A percentile compares a stretch with the other conserved stretches of the same genome.
Evolutionary conservation across 2,888 invertebrate genomes (phyloP).

Genomic region (Macrosoma leucophasiata): DNA sequence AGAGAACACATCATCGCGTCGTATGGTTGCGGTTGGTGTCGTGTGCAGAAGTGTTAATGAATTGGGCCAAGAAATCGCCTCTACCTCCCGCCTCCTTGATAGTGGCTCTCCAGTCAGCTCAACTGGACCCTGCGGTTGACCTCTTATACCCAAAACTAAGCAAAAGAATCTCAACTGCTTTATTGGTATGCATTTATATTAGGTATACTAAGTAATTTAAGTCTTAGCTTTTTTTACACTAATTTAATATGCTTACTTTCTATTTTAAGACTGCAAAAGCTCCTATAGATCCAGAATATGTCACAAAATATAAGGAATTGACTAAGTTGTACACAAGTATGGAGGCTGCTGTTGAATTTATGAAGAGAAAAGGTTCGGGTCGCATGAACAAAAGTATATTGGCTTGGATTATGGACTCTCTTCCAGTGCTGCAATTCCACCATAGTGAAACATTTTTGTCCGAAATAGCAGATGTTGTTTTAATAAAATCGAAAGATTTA

Average conservation of each 20-base stretch:
- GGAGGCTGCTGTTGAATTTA: constrained; percentile 52
- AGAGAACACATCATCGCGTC: constrained; percentile 39
- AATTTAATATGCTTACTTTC: no score
- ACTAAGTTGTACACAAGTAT: constrained; percentile 50
- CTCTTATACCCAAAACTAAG: constrained; percentile 48
- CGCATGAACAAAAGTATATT: constrained; percentile 50
- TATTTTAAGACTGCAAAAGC: constrained; percentile 46
- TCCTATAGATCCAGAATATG: constrained; percentile 54
- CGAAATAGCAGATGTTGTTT: constrained; percentile 52
- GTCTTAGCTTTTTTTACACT: background rate
- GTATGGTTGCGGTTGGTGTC: constrained; percentile 50
- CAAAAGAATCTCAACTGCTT: constrained; percentile 34
- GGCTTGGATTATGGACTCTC: constrained; percentile 64
- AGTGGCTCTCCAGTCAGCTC: constrained; percentile 45
- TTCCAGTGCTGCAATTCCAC: constrained; percentile 76
- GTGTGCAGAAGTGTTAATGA: constrained; percentile 38
- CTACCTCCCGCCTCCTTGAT: constrained; percentile 48
- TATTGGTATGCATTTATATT: constrained; percentile 46
- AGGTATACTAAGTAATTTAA: no score
- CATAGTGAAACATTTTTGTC: constrained; percentile 70
- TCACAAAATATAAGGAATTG: constrained; percentile 54
- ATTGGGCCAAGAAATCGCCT: constrained; percentile 49
- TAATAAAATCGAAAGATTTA: constrained; percentile 46
- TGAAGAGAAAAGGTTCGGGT: constrained; percentile 43
- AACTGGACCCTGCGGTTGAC: constrained; percentile 52